Base-by-base conservation (phyloP, 2,888 invertebrate species). In the Lissonota sp. region DNA sequence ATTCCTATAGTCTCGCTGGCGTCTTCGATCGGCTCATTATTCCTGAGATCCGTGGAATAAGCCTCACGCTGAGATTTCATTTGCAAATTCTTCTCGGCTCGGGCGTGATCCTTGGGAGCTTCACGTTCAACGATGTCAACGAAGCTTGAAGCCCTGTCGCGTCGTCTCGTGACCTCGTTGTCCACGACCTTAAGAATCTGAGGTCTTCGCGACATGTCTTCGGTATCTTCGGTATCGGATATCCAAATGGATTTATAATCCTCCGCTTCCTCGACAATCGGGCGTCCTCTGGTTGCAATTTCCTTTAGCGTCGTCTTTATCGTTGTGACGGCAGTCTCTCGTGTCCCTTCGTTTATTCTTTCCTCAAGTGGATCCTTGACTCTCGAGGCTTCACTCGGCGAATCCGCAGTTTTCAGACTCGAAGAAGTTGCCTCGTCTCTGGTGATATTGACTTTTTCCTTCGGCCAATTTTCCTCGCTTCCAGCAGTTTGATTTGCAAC, bases 141-240 rank as follows among this genome's bases (percentile, higher is more conserved):
- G 14, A 79, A 66, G 81, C 80, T 78, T 26, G 83, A 79, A 0
- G 71, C 74, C 12, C 86, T 81, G 39, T 85, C 83, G 5, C 85
- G 82, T 57, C 83, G 84, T 44, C 86, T 91, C 1, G 92, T 92
- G 12, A 92, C 88, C 69, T 92, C 92, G 62, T 88, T 92, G 73
- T 92, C 92, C 57, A 91, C 87, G 44, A 92, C 86, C 73, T 91
- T 91, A 12, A 92, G 85, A 10, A 92, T 86, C 79, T 92, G 92
- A 2, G 92, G 92, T 66, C 92, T 88, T 55, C 92, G 88, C 46
- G 92, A 92, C 92, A 92, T 92, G 40, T 92, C 91, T 62, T 90
- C 89, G 37, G 83, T 75, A 4, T 91, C 91, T 42, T 91, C 88
- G 51, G 81, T 84, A 46, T 88, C 89, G 14, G 88, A 86, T 51